Evolutionary conservation across 2,113 vertebrate genomes (phyloP).

Genomic region (Microcebus murinus): DNA sequence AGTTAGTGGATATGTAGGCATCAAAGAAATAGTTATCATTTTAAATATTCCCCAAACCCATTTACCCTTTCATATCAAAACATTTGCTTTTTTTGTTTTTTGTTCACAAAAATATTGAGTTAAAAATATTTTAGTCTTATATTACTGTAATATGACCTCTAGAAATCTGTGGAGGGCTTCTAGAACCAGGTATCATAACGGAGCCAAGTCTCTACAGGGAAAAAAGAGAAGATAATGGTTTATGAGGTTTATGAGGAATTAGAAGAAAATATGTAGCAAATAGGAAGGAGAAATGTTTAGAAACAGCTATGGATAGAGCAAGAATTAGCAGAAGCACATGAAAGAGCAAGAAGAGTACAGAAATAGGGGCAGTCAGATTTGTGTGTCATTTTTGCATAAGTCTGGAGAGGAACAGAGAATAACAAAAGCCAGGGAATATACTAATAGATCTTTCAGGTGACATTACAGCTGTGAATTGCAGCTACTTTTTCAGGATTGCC

Average conservation of each 20-base stretch:
- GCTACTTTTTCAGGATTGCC: background rate
- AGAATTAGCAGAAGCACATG: background rate
- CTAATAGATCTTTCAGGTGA: background rate
- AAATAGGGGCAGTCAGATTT: background rate
- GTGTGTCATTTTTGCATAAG: background rate
- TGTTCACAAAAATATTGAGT: background rate
- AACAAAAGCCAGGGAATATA: background rate
- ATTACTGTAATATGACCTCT: background rate
- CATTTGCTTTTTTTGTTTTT: conserved; percentile 6
- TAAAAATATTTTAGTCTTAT: conserved; percentile 29
- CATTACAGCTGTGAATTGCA: background rate
- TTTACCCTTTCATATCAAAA: conserved; percentile 6
- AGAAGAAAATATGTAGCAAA: background rate
- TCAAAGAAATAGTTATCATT: background rate
- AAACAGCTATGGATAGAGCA: background rate
- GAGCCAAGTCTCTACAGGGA: background rate
- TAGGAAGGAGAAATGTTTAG: conserved; percentile 1
- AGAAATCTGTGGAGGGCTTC: background rate
- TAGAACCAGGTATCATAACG: background rate
- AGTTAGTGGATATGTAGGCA: background rate
- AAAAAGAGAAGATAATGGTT: background rate
- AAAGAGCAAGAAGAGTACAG: background rate
- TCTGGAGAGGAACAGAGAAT: background rate
- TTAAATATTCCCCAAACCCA: background rate
- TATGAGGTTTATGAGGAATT: background rate